Evolutionary conservation across 2,888 invertebrate species (phyloP), one percentile per base, ranked within the genome.

Genomic region (Bellardia bayeri): DNA sequence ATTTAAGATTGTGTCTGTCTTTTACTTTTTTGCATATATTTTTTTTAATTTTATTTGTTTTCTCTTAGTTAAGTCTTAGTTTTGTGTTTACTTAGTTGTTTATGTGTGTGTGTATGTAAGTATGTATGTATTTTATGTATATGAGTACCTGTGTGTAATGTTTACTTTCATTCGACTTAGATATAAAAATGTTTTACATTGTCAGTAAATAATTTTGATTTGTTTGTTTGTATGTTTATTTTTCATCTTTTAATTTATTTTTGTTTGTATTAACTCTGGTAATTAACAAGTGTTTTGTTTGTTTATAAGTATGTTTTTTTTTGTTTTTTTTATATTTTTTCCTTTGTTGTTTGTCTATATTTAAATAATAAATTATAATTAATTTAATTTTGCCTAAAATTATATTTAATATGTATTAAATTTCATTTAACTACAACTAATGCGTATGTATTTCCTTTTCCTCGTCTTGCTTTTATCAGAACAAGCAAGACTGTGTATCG

Each of bases 371-470:
- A 85, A 69, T 85, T 84, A 71, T 72, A 86, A 40, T 72, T 84
- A 78, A 42, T 81, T 82, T 75, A 56, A 68, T 85, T 51, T 51
- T 85, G 66, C 75, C 81, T 87, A 72, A 85, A 84, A 80, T 83
- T 80, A 80, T 85, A 82, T 78, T 76, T 72, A 85, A 83, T 85
- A 85, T 85, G 80, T 82, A 82, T 82, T 88, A 82, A 82, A 78
- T 85, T 86, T 85, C 75, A 85, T 85, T 88, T 86, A 86, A 82
- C 81, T 88, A 91, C 89, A 71, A 61, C 69, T 89, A 85, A 85
- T 83, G 82, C 68, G 74, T 81, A 58, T 75, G 33, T 63, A 68
- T 76, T 75, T 51, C 58, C 37, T 11, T 71, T 64, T 58, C 2
- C 37, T 76, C 30, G 45, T 71, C 40, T 78, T 80, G 49, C 75